Base-by-base conservation (phyloP, 1,140 invertebrate species). In the Pararge aegeria region DNA sequence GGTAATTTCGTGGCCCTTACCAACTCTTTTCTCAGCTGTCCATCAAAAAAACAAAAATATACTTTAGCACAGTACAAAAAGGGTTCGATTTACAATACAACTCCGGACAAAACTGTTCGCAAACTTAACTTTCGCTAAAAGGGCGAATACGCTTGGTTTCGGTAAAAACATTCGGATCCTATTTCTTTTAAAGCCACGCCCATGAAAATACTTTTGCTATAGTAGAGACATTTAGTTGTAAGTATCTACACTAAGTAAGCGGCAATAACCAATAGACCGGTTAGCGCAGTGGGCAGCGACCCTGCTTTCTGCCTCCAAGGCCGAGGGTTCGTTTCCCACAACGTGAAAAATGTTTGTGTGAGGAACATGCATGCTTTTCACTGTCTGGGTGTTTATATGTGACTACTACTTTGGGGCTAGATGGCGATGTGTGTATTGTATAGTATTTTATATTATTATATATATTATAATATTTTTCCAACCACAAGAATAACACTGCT, bases 21-120 rank as follows among this genome's bases (percentile, higher is more conserved):
- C 27, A 66, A 75, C 72, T 70, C 61, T 64, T 76, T 71, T 53
- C 42, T 27, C 46, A 16, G 9, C 49, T 60, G 18, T 58, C 21
- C 44, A 69, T 62, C 27, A 54, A 56, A 50, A 49, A 29, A 53
- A 46, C 51, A 64, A 78, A 78, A 70, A 48, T 48, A 62, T 40
- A 69, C 66, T 64, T 61, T 67, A 72, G 53, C 5, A 30, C 30
- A 62, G 57, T 20, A 65, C 42, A 0, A 62, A 68, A 59, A 78
- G 55, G 42, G 64, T 70, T 65, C 27, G 27, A 21, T 65, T 70
- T 74, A 56, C 60, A 62, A 67, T 61, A 57, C 55, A 51, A 37
- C 18, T 27, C 18, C 1, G 51, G 24, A 19, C 55, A 38, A 53
- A 61, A 58, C 51, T 49, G 49, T 66, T 57, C 38, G 18, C 40